Base-by-base conservation (phyloP, 2,888 invertebrate genomes). In the Dermolepida albohirtum region DNA sequence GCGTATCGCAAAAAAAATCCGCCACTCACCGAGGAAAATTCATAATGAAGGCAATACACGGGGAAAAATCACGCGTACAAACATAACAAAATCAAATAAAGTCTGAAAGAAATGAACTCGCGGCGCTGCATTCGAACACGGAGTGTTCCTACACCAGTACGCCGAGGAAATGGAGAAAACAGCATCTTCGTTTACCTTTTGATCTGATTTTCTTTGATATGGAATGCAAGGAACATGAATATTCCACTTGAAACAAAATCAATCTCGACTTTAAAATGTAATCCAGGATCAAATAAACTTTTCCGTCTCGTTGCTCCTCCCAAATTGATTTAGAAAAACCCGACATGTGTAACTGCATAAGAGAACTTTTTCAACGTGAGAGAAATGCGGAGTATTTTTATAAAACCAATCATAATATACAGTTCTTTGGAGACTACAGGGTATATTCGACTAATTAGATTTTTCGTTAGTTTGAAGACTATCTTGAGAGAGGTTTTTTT, bases 131-230 rank as follows among this genome's bases (percentile, higher is more conserved):
- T 41, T 55, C 41, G 22, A 39, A n/a, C 44, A 59, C 29, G 17
- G 44, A 29, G 44, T 44, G 27, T 29, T 14, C 14, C 16, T 17
- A 47, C 47, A 47, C 47, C 14, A 5, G 47, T 47, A 17, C 14
- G 47, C 16, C 14, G 11, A n/a, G 39, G 66, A 29, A 66, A 40
- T 66, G 55, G 69, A 69, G 69, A 72, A 70, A 70, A 62, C 71
- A 62, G 64, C 66, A 68, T 70, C 71, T 75, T 70, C 54, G 49
- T 51, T 64, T 43, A 51, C 71, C 68, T 74, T 77, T 77, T 77
- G 77, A 77, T 74, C 75, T 74, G 75, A 77, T 77, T 77, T 77
- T 72, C 76, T 76, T 76, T 76, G 76, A 77, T 76, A 76, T 72
- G 74, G 73, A 77, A 76, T 72, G 75, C 73, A 74, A 68, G 74